These are phyloP conservation scores for Gasterosteus nipponicus DNA, from an alignment of 2,113 vertebrate genomes.

Conservation along the genomic window DNA sequence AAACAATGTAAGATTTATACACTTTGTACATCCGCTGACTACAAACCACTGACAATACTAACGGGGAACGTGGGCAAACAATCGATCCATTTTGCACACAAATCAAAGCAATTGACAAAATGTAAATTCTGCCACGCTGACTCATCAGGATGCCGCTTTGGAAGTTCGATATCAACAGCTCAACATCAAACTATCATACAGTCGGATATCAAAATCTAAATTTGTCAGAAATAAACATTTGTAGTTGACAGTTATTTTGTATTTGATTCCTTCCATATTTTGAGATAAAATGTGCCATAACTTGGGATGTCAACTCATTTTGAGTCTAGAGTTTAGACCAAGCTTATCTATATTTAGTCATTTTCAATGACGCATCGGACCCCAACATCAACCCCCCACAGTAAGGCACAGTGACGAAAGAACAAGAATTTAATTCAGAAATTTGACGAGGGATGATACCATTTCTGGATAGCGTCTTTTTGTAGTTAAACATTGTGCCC, in stretches of 20 bases:
- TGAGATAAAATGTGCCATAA: conserved; percentile 29
- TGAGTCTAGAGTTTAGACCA: conserved; percentile 26
- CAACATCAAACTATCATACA: too few relatives aligned
- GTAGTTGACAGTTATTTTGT: conserved; percentile 21
- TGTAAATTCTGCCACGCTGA: conserved; percentile 32
- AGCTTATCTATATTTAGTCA: conserved; percentile 26
- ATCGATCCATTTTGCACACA: conserved; percentile 77
- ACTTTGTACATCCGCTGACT: conserved; percentile 82
- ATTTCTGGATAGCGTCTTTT: conserved; percentile 36
- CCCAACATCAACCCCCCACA: conserved; percentile 62
- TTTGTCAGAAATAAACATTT: conserved; percentile 27
- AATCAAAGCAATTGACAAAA: conserved; percentile 56
- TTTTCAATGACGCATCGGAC: conserved; percentile 55
- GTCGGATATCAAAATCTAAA: conserved; percentile 53
- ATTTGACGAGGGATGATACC: conserved; percentile 31
- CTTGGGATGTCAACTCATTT: conserved; percentile 3
- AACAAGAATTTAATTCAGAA: conserved; percentile 50
- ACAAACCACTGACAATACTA: conserved; percentile 79
- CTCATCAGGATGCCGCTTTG: conserved; percentile 47
- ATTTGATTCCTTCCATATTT: conserved; percentile 16
- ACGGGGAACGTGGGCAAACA: conserved; percentile 72
- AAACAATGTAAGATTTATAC: conserved; percentile 79
- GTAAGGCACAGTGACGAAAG: conserved; percentile 85
- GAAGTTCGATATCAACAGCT: conserved; percentile 32
- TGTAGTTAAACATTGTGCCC: conserved; percentile 61